A percentile compares a stretch with the other conserved stretches of the same genome.
phyloP scores from a whole-genome alignment of 2,113 vertebrate species.

The Bagarius yarrelli region DNA sequence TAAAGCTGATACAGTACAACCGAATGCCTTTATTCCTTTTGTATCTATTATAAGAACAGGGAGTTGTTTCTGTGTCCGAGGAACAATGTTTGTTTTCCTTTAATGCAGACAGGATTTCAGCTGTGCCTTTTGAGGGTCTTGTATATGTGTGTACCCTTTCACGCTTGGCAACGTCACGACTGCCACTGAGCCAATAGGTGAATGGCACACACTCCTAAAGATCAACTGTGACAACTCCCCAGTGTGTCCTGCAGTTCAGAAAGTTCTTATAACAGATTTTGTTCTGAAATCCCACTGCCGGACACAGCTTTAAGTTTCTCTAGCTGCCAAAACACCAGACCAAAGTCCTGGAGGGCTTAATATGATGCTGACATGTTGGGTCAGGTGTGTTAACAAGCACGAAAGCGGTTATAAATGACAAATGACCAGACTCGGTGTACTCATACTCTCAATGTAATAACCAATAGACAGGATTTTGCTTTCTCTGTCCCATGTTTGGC shows the following conservation, averaged over 20 bases:
- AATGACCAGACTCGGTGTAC: too few species aligned
- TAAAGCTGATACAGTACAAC: conserved; percentile 4
- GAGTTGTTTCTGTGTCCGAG: conserved; percentile 45
- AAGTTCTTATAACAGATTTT: neutral
- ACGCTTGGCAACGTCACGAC: conserved; percentile 68
- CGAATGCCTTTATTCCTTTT: conserved; percentile 18
- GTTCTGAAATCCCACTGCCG: neutral
- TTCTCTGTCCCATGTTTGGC: neutral
- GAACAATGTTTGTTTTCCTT: conserved; percentile 50
- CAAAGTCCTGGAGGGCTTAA: conserved; percentile 19
- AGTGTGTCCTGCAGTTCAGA: conserved; percentile 13
- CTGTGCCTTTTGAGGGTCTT: conserved; percentile 51
- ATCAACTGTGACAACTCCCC: conserved; percentile 67
- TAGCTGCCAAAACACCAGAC: neutral
- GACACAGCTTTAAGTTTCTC: neutral
- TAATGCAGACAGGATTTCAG: conserved; percentile 55
- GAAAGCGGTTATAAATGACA: neutral
- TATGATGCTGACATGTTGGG: conserved; percentile 5
- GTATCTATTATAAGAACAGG: conserved; percentile 27
- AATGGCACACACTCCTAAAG: conserved; percentile 60
- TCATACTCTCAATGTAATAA: neutral
- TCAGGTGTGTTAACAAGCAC: neutral
- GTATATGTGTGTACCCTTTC: conserved; percentile 64
- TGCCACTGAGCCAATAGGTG: conserved; percentile 60
- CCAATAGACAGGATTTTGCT: neutral